Conservation (phyloP, 2,113 vertebrate genomes). For the Lipophrys pholis region DNA sequence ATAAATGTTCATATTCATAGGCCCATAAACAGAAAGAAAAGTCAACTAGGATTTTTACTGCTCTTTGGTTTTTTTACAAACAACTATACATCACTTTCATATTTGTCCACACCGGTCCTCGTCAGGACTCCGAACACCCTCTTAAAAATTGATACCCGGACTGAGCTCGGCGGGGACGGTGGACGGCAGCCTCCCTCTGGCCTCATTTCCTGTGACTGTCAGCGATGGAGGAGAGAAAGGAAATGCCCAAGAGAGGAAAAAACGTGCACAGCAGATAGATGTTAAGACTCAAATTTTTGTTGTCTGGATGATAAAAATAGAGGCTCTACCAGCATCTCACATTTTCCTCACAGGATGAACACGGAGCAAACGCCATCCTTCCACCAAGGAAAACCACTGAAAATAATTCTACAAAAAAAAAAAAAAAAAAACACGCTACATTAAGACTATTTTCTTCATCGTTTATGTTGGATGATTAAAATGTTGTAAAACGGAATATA, state of each 20-base stretch:
- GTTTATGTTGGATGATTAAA: background rate
- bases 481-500: background rate
- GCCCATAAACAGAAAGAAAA: conserved; percentile 14
- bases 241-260: background rate
- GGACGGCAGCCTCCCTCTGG: background rate
- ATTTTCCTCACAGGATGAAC: background rate
- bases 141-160: background rate
- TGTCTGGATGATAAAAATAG: background rate
- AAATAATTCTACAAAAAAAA: background rate
- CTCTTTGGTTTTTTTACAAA: conserved; percentile 6
- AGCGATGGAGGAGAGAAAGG: conserved; percentile 10
- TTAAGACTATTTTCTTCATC: background rate
- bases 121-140: background rate
- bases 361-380: background rate
- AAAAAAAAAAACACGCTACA: background rate
- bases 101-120: background rate
- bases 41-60: background rate
- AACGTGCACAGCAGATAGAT: background rate
- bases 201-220: conserved; percentile 20
- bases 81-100: conserved; percentile 1
- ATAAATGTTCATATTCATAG: conserved; percentile 29
- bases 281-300: background rate
- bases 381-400: background rate
- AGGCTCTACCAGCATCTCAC: background rate
- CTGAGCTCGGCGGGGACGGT: conserved; percentile 2